Evolutionary conservation across 2,888 invertebrate species (phyloP).

Genomic region (Hypolimnas misippus): DNA sequence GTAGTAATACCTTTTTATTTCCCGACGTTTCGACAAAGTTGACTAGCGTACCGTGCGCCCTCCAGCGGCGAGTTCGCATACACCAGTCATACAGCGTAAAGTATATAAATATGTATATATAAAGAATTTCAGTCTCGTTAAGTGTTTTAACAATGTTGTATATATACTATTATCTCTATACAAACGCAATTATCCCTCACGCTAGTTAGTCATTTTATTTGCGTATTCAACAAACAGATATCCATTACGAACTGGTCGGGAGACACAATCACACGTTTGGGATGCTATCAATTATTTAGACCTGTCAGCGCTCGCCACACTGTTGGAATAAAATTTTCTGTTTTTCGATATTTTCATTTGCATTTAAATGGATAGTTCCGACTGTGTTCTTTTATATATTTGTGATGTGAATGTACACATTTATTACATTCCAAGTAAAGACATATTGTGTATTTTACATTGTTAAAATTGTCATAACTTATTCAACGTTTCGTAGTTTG

Average conservation of each 20-base stretch:
- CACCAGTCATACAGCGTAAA: too few species aligned
- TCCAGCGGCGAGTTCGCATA: too few species aligned
- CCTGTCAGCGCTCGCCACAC: constrained; percentile 27
- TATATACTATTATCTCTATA: too few species aligned
- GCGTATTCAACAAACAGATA: constrained; percentile 21
- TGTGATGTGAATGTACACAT: not conserved
- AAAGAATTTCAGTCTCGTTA: too few species aligned
- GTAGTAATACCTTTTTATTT: too few species aligned
- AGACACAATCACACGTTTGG: constrained; percentile 36
- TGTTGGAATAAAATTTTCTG: constrained; percentile 23
- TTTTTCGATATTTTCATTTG: constrained; percentile 32
- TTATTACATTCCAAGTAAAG: not conserved
- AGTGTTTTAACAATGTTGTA: too few species aligned
- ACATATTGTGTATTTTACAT: too few species aligned
- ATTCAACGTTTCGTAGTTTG: too few species aligned
- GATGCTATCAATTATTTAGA: constrained; percentile 39
- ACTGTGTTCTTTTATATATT: constrained; percentile 3
- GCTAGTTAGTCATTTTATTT: constrained; percentile 24
- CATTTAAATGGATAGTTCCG: constrained; percentile 27
- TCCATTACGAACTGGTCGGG: constrained; percentile 18
- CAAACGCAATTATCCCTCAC: constrained; percentile 8
- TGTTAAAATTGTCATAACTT: too few species aligned
- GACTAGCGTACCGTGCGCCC: too few species aligned
- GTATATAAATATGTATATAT: too few species aligned
- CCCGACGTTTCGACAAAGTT: too few species aligned